Base-by-base conservation (phyloP, 2,888 invertebrate species). In the Oscheius myriophilus region DNA sequence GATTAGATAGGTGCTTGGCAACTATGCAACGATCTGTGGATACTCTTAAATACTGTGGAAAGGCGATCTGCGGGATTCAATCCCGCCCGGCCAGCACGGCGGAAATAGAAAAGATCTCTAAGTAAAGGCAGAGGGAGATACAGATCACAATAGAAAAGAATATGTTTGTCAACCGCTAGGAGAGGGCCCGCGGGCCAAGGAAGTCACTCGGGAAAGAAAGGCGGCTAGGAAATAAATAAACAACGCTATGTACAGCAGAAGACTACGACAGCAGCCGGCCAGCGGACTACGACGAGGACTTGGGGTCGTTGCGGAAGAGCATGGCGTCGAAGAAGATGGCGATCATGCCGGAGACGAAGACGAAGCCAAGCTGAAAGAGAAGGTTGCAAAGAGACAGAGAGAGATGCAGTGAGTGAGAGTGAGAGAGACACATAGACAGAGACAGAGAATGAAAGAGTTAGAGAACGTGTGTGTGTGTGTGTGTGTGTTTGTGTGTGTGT, bases 261-360 rank as follows among this genome's bases (percentile, higher is more conserved):
- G 16, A 21, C 14, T 54, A 54, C 26, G 26, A 54, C 53, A 54
- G 23, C 53, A n/a, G 49, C 61, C 61, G 61, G 61, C 61, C 61
- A 61, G 63, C 63, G 51, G 62, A 49, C 46, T 2, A 21, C 18
- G 21, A n/a, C 46, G 21, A 18, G 43, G 42, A 43, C 43, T 25
- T 33, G 58, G 52, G 25, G 58, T 16, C 11, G 18, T 33, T 45
- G 49, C 16, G 49, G 61, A 59, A 67, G 62, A 67, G 67, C 7
- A 70, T 54, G 45, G 41, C 41, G 21, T 70, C 70, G 46, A 68
- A 67, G 51, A 67, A 57, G n/a, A 67, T 33, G 16, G 70, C 70
- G 6, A 70, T 33, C 16, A 51, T 14, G 49, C 71, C 43, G 21
- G 70, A 61, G 42, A 70, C 21, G 11, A 61, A 33, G 7, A 53